Percentiles rank a stretch among this genome's conserved stretches.
These are phyloP conservation scores for Microctonus hyperodae DNA, from an alignment of 2,888 invertebrate species.

Conservation along the genomic window DNA sequence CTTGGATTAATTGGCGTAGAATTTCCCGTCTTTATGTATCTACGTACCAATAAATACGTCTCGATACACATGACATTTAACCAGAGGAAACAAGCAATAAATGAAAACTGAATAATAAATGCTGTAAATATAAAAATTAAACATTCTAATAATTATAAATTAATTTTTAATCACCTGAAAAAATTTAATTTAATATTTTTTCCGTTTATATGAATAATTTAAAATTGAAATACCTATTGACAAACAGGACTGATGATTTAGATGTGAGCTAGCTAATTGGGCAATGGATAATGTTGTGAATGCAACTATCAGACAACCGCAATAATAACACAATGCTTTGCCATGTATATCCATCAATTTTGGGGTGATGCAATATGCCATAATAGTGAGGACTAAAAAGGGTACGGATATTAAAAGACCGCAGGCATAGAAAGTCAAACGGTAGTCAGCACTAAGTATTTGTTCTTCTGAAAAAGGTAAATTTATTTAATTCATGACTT, in stretches of 20 bases:
- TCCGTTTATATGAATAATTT: neutral
- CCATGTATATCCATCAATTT: slow-evolving; percentile 68
- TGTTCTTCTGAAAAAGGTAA: slow-evolving; percentile 41
- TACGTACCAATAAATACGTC: slow-evolving; percentile 67
- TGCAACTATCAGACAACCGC: slow-evolving; percentile 67
- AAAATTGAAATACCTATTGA: slow-evolving; percentile 52
- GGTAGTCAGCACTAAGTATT: slow-evolving; percentile 42
- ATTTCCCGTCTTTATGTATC: slow-evolving; percentile 43
- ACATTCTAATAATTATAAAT: too few species aligned
- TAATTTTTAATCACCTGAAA: too few species aligned
- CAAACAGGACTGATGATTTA: slow-evolving; percentile 64
- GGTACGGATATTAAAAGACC: slow-evolving; percentile 61
- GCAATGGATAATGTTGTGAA: slow-evolving; percentile 67
- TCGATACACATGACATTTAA: slow-evolving; percentile 74
- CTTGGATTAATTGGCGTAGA: slow-evolving; percentile 23
- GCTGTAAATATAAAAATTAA: slow-evolving; percentile 64
- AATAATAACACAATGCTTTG: slow-evolving; percentile 68
- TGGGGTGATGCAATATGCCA: slow-evolving; percentile 63
- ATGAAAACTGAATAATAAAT: slow-evolving; percentile 72
- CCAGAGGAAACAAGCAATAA: slow-evolving; percentile 75
- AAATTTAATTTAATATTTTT: too few species aligned
- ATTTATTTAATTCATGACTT: neutral
- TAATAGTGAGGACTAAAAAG: slow-evolving; percentile 61
- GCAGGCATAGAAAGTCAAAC: slow-evolving; percentile 54
- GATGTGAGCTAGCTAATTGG: slow-evolving; percentile 66